Base-by-base conservation (phyloP, 2,113 vertebrate species). In the human (Homo sapiens) region DNA sequence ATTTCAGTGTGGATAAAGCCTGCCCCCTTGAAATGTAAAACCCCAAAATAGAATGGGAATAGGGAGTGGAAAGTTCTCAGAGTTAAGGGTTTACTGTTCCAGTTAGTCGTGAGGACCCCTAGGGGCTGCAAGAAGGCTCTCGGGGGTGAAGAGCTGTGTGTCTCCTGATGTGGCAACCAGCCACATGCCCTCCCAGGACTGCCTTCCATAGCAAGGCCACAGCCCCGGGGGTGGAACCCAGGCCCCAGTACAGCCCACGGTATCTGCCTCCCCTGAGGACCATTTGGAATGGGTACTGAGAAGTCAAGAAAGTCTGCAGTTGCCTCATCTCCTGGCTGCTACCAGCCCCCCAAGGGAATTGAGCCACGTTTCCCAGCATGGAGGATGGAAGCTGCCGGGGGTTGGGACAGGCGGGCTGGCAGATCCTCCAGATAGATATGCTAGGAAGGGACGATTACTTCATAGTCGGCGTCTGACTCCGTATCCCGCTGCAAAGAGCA, bases 261-360 rank as follows among this genome's bases (percentile, higher is more conserved):
- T 68, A 78, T 48, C 2, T 35, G 12, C 23, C n/a, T 97, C 82
- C 95, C 85, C 59, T 18, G 50, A 92, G 6, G 35, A 43, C 75
- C 75, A 59, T 43, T 93, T 96, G 94, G 84, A 92, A 79, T 6
- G 27, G 40, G 32, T 40, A 55, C 86, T 93, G 82, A 97, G 76
- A 68, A 93, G 70, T 81, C 88, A 78, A 68, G 43, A 72, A 89
- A 35, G 25, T 38, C 82, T 79, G 57, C 0, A 6, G 52, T 96
- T 96, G 76, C 91, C 72, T 95, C 95, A 94, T 96, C 70, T 87
- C 35, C 48, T 78, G 35, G 61, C 66, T 61, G 79, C 55, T 68
- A 7, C 17, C 3, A 35, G 91, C 40, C 79, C 52, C 43, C 92
- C n/a, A 40, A 50, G 40, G 22, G 80, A 93, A 82, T 22, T 90